These are phyloP conservation scores for Etheostoma perlongum DNA, from an alignment of 2,797 vertebrate genomes.

Conservation along the genomic window DNA sequence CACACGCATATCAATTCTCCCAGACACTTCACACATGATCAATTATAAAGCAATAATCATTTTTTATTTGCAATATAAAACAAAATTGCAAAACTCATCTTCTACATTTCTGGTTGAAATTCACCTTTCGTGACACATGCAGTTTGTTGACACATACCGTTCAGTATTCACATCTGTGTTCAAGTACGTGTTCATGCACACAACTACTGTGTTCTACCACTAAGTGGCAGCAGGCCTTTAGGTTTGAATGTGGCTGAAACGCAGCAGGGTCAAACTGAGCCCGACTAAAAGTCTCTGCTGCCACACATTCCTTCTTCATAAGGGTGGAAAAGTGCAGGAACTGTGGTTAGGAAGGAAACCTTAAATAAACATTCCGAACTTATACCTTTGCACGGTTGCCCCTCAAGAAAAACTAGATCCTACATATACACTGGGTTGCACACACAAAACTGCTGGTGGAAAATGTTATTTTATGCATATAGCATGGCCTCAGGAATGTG, in stretches of 20 bases:
- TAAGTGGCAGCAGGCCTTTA: conserved; percentile 57
- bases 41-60: neutral
- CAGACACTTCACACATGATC: neutral
- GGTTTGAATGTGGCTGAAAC: conserved; percentile 4
- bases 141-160: neutral
- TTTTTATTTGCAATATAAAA: conserved; percentile 48
- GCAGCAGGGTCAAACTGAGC: conserved; percentile 41
- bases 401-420: conserved; percentile 15
- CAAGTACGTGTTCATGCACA: neutral
- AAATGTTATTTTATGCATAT: conserved; percentile 13
- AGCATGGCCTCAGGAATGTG: conserved; percentile 6
- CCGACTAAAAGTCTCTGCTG: conserved; percentile 37
- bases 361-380: conserved; percentile 68
- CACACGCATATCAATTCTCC: neutral
- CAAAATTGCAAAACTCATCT: neutral
- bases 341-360: conserved; percentile 78
- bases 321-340: conserved; percentile 71
- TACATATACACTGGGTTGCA: neutral
- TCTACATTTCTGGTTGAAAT: conserved; percentile 5
- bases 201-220: conserved; percentile 50
- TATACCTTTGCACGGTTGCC: conserved; percentile 56
- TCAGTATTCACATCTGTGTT: neutral
- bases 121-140: neutral
- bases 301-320: conserved; percentile 72
- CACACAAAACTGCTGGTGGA: conserved; percentile 7